Base-by-base conservation (phyloP, 2,797 vertebrate species). In the Ptychobarbus kaznakovi region DNA sequence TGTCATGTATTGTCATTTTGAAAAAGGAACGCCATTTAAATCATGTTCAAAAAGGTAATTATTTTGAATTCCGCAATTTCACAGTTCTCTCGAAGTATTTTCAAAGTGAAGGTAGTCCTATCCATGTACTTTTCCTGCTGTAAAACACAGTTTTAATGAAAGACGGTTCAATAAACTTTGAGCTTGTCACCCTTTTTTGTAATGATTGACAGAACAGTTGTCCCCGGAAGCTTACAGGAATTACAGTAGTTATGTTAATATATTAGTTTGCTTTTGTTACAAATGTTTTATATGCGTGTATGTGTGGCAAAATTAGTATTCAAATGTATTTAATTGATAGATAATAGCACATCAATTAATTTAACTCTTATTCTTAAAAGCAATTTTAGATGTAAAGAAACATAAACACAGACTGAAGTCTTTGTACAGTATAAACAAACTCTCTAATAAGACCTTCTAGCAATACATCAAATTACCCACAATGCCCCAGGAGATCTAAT, bases 1-100 rank as follows among this genome's bases (percentile, higher is more conserved):
- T 78, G 51, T 35, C 73, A 46, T 68, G 58, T 84, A 74, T 66
- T 38, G n/a, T 40, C 63, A 87, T 58, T 40, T 58, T 35, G 44
- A 77, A 82, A 49, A 66, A 49, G 42, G 69, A 53, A 28, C 1
- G 2, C 22, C 4, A 49, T 76, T 73, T 40, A 40, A 73, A 68
- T 40, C 28, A 3, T 68, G 58, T 77, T 83, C 38, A 69, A 84
- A 77, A 56, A 84, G 40, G 76, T 58, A 84, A 69, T 84, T 84
- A 78, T 69, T 84, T 84, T 18, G 16, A 77, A 77, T 68, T 65
- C 22, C 12, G 20, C 56, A 49, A 61, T 65, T 74, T 65, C 58
- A 46, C 20, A 46, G 81, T 25, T 75, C 56, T 65, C 20, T 77
- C 10, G 56, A n/a, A 44, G 25, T n/a, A 22, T 22, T 78, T 77